Conservation (phyloP, 2,888 invertebrate species). For the Heliconius hortense region DNA sequence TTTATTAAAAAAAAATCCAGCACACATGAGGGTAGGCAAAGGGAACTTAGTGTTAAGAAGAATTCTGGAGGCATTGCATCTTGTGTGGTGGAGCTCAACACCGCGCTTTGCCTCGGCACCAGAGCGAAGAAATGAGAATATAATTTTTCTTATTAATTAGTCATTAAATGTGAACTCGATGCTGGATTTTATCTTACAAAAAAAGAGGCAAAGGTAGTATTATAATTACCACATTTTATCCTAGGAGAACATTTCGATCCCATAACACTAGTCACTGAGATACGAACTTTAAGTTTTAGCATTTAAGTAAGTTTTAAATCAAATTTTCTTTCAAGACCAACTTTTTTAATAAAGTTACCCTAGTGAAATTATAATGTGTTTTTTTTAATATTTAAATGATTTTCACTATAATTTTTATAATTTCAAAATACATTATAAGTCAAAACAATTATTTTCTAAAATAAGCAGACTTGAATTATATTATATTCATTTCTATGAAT, state of each 20-base stretch:
- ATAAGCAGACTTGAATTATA: background rate
- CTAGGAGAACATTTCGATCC: too few relatives aligned
- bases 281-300: background rate
- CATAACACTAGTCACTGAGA: too few relatives aligned
- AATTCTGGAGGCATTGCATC: too few relatives aligned
- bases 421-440: background rate
- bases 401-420: background rate
- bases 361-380: background rate
- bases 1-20: too few relatives aligned
- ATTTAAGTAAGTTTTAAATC: background rate
- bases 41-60: too few relatives aligned
- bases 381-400: background rate
- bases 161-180: background rate
- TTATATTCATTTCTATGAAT: too few relatives aligned
- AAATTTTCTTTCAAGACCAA: background rate
- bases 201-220: background rate
- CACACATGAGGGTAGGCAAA: too few relatives aligned
- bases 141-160: background rate
- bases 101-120: too few relatives aligned
- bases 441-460: constrained; percentile 3
- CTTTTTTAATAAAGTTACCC: too few relatives aligned
- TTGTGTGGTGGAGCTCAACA: too few relatives aligned
- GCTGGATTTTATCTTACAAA: background rate
- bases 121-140: background rate
- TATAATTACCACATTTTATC: too few relatives aligned